phyloP scores from a whole-genome alignment of 2,888 invertebrate species.

The Diarsia mendica region DNA sequence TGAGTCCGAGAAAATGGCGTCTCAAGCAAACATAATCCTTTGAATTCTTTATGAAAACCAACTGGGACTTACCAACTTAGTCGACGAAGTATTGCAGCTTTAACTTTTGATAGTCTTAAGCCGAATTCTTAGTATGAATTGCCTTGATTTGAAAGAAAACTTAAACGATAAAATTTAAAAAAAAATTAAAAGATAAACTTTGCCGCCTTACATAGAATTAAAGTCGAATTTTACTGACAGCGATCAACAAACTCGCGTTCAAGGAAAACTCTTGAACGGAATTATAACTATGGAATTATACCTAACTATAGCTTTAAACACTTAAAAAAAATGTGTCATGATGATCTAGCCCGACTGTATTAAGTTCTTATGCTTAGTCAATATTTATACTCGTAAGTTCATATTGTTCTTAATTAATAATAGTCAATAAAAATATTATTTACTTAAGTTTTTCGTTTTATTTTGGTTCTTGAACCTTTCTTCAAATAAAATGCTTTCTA shows the following conservation, averaged over 20 bases:
- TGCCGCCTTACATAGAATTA: not conserved
- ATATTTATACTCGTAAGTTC: slow-evolving; percentile 72
- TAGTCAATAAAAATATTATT: slow-evolving; percentile 75
- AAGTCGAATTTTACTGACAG: not conserved
- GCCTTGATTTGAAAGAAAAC: slow-evolving; percentile 1
- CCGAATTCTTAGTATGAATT: not conserved
- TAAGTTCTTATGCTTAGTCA: slow-evolving; percentile 66
- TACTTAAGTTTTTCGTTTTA: slow-evolving; percentile 48
- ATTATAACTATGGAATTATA: not conserved
- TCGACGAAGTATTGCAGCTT: slow-evolving; percentile 9
- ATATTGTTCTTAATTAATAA: slow-evolving; percentile 73
- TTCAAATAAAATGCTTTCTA: not conserved
- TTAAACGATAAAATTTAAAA: not conserved
- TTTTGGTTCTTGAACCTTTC: not conserved
- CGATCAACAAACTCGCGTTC: not conserved
- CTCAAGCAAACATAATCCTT: slow-evolving; percentile 7
- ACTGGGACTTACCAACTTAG: not conserved
- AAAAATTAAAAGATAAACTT: not conserved
- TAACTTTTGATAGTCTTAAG: slow-evolving; percentile 6
- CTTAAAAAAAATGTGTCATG: slow-evolving; percentile 2
- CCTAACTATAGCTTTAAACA: not conserved
- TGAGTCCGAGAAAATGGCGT: slow-evolving; percentile 6
- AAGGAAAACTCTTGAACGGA: not conserved
- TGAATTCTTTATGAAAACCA: slow-evolving; percentile 11
- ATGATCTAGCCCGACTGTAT: slow-evolving; percentile 39